These are phyloP conservation scores for Aulostomus chinensis DNA, from an alignment of 2,797 vertebrate species.

Conservation along the genomic window DNA sequence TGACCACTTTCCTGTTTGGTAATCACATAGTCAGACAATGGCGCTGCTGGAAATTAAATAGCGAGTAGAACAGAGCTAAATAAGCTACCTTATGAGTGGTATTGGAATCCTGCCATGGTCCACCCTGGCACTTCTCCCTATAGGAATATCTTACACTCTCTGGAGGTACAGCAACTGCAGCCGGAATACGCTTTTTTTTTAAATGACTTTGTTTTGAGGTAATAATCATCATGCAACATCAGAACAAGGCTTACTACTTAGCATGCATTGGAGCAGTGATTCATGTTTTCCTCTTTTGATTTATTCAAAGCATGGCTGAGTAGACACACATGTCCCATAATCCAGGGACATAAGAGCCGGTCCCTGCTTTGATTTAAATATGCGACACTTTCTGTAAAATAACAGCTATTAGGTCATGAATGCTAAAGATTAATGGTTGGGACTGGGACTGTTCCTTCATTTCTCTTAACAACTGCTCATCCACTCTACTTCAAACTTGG, in stretches of 20 bases:
- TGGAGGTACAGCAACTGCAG: constrained; percentile 17
- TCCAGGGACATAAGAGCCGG: constrained; percentile 9
- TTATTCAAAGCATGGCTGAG: constrained; percentile 61
- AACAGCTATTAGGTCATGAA: too few species aligned
- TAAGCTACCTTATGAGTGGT: constrained; percentile 33
- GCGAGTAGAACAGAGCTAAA: constrained; percentile 21
- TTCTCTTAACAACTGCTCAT: too few species aligned
- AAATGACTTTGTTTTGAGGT: constrained; percentile 5
- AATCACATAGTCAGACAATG: constrained; percentile 37
- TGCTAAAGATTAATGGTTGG: too few species aligned
- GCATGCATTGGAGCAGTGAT: constrained; percentile 51
- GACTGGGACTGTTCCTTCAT: too few species aligned
- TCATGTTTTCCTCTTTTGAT: constrained; percentile 69
- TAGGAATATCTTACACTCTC: constrained; percentile 29
- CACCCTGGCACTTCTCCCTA: constrained; percentile 27
- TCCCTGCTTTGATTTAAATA: constrained; percentile 27
- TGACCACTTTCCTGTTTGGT: constrained; percentile 46
- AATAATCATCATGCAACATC: neutral
- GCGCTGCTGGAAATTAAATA: constrained; percentile 47
- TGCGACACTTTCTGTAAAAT: constrained; percentile 3
- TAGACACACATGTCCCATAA: constrained; percentile 53
- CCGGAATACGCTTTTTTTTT: constrained; percentile 7
- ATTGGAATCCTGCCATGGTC: constrained; percentile 45
- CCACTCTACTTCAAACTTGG: too few species aligned
- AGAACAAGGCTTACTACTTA: constrained; percentile 22